Conservation (phyloP, 2,888 invertebrate species). For the Tenthredo distinguenda region DNA sequence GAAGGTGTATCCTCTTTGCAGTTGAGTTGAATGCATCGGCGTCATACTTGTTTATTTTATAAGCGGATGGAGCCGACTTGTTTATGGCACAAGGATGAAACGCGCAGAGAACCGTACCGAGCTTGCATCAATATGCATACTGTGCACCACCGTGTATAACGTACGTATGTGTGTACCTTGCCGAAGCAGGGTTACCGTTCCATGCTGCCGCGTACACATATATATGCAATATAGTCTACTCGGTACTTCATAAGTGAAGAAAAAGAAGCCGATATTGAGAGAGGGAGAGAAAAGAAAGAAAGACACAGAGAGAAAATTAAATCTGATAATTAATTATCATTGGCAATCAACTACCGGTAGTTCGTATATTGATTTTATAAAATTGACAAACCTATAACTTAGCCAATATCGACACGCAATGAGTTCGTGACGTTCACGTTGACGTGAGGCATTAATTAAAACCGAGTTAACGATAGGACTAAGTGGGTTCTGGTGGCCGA, state of each 20-base stretch:
- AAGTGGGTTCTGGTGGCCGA: constrained; percentile 38
- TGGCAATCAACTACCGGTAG: not conserved
- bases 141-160: constrained; percentile 36
- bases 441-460: constrained; percentile 40
- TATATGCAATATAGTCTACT: not conserved
- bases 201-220: constrained; percentile 17
- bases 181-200: constrained; percentile 40
- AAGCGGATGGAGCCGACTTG: constrained; percentile 74
- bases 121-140: constrained; percentile 51
- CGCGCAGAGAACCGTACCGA: constrained; percentile 48
- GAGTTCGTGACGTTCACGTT: not conserved
- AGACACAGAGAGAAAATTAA: not conserved
- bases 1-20: constrained; percentile 61
- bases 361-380: not conserved
- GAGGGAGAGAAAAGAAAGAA: not conserved
- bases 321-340: not conserved
- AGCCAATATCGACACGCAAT: constrained; percentile 9
- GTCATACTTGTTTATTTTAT: constrained; percentile 74
- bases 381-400: not conserved
- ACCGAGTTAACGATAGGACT: constrained; percentile 29
- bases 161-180: not conserved
- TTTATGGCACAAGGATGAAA: constrained; percentile 65
- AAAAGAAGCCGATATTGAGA: not conserved
- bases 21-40: constrained; percentile 68
- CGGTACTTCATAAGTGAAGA: not conserved